phyloP scores from a whole-genome alignment of 2,113 vertebrate species.

The Pungitius pungitius region DNA sequence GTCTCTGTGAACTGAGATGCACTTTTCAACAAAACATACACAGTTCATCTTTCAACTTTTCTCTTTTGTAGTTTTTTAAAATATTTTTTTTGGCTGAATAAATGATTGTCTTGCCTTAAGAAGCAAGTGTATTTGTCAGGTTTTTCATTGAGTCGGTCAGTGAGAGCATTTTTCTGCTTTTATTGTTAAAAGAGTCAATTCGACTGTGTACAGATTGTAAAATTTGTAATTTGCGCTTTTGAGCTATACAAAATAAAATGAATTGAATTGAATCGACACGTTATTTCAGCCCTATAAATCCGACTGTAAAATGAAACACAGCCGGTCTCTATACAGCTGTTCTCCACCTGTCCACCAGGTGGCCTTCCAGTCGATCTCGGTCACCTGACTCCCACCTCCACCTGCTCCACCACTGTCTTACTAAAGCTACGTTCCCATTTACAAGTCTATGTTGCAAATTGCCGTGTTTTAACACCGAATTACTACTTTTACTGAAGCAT shows the following conservation, averaged over 20 bases:
- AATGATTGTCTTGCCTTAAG: background rate
- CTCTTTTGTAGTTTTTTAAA: background rate
- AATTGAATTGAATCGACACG: background rate
- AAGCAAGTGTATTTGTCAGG: background rate
- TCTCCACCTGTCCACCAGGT: slow-evolving; percentile 10
- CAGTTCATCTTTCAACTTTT: background rate
- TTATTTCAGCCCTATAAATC: background rate
- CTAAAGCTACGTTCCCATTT: background rate
- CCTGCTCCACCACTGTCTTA: background rate
- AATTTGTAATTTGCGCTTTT: too few relatives aligned
- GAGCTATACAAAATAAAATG: too few relatives aligned
- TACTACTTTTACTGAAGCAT: background rate
- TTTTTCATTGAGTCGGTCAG: background rate
- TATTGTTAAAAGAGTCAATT: slow-evolving; percentile 1
- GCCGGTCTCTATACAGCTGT: background rate
- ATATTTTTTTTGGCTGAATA: background rate
- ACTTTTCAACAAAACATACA: background rate
- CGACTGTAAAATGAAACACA: background rate
- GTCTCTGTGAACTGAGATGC: background rate
- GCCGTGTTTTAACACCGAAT: background rate
- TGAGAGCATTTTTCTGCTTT: background rate
- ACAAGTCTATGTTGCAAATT: background rate
- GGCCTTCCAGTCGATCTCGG: background rate
- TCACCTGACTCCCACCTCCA: background rate
- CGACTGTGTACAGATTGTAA: too few relatives aligned